Evolutionary conservation across 2,888 invertebrate genomes (phyloP), one percentile per base, ranked within the genome.

Genomic region (Diarsia mendica): DNA sequence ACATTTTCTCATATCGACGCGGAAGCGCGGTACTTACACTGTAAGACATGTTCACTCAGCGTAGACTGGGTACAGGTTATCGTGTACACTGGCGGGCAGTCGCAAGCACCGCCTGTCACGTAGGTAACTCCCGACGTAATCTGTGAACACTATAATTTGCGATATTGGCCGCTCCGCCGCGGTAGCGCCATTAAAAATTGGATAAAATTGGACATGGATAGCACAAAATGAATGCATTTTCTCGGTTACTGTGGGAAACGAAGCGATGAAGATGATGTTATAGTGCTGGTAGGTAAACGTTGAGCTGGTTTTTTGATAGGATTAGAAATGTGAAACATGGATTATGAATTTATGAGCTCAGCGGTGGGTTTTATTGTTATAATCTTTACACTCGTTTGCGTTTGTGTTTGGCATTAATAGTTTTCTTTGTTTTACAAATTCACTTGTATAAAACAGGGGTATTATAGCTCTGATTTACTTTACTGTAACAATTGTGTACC

Each of bases 71-170:
- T 73, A 60, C 68, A 75, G 69, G 63, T 73, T 73, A 73, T 70
- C 51, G 78, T 65, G 73, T 79, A 82, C 82, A 82, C 79, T 86
- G 72, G 77, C 79, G 80, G 75, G 74, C 76, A 76, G 72, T 77
- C 77, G 78, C 65, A 77, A 51, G 77, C 67, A 72, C 77, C 85
- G 72, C 61, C 80, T 88, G 91, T 93, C 94, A 93, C 94, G 94
- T 93, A 91, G 88, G 89, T 90, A 90, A 89, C 91, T 91, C 90
- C 90, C 89, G 90, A 85, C 88, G 93, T 91, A 95, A 95, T 95
- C 93, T 93, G 92, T 92, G 91, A 92, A 93, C 94, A 93, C 95
- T 95, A 90, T 96, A 95, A 96, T 96, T 95, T 95, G 92, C 91
- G 91, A 94, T 95, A 96, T 95, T 96, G 93, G 89, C 93, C 93